Conservation (phyloP, 1,140 invertebrate genomes). For the Limonius californicus region DNA sequence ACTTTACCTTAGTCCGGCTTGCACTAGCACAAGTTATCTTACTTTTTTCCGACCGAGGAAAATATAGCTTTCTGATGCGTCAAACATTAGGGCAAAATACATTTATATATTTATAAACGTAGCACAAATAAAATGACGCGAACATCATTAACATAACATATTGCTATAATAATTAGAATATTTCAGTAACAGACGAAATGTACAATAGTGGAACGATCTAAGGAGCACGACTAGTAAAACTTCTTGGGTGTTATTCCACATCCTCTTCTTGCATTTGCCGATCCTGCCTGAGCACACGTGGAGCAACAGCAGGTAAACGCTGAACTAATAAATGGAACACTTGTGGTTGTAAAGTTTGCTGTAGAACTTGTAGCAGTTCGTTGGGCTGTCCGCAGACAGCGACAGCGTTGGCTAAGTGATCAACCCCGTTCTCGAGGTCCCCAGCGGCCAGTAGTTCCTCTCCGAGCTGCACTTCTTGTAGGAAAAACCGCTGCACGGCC, state of each 20-base stretch:
- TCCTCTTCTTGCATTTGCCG: conserved; percentile 44
- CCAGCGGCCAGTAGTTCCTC: conserved; percentile 85
- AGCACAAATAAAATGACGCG: neutral
- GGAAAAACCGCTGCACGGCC: conserved; percentile 88
- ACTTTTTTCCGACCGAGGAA: too few species aligned
- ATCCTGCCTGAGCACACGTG: conserved; percentile 40
- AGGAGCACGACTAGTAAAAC: conserved; percentile 29
- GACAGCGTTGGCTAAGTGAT: conserved; percentile 91
- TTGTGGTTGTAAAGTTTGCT: conserved; percentile 85
- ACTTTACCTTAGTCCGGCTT: too few species aligned
- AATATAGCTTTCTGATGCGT: too few species aligned
- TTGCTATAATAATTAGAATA: neutral
- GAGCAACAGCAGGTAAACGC: conserved; percentile 65
- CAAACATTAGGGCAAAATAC: neutral
- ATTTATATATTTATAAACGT: neutral
- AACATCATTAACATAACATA: conserved; percentile 1
- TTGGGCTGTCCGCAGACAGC: conserved; percentile 94
- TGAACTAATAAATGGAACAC: conserved; percentile 85
- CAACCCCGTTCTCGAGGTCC: conserved; percentile 84
- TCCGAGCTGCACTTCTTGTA: conserved; percentile 84
- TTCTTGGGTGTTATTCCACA: conserved; percentile 38
- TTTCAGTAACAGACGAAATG: conserved; percentile 14
- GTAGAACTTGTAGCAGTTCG: conserved; percentile 73
- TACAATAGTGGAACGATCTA: conserved; percentile 23
- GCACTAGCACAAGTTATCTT: too few species aligned